These are phyloP conservation scores for Atherinosoma microstoma DNA, from an alignment of 2,797 vertebrate genomes.

Conservation along the genomic window DNA sequence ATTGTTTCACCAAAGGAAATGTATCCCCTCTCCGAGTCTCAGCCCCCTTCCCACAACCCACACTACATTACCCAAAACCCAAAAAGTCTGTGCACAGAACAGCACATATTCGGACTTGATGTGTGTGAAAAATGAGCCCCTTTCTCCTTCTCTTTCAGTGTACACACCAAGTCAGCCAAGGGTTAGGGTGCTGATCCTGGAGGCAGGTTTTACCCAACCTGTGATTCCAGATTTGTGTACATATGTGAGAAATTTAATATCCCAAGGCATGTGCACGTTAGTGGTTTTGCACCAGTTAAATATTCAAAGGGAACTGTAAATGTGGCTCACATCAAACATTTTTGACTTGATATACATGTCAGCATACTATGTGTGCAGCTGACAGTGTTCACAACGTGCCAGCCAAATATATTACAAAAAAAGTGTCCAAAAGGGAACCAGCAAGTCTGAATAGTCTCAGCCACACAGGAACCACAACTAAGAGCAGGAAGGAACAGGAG, in stretches of 20 bases:
- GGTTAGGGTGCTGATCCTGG: slow-evolving; percentile 45
- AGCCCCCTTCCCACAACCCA: slow-evolving; percentile 61
- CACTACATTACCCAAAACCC: slow-evolving; percentile 53
- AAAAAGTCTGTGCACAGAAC: slow-evolving; percentile 44
- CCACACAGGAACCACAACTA: slow-evolving; percentile 57
- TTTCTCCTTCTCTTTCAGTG: slow-evolving; percentile 6
- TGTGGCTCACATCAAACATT: slow-evolving; percentile 50
- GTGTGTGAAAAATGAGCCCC: slow-evolving; percentile 4
- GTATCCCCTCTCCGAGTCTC: slow-evolving; percentile 54
- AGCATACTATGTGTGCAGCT: slow-evolving; percentile 39
- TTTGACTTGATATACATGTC: slow-evolving; percentile 30
- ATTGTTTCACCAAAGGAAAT: slow-evolving; percentile 81
- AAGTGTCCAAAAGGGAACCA: slow-evolving; percentile 43
- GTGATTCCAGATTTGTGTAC: slow-evolving; percentile 33
- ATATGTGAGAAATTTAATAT: slow-evolving; percentile 51
- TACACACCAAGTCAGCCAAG: slow-evolving; percentile 27
- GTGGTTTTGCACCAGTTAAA: slow-evolving; percentile 27
- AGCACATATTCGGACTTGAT: slow-evolving; percentile 7
- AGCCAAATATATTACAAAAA: slow-evolving; percentile 50
- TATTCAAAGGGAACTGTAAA: slow-evolving; percentile 43
- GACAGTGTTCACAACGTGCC: slow-evolving; percentile 35
- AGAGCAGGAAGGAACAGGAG: slow-evolving; percentile 56
- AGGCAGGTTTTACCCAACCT: slow-evolving; percentile 7
- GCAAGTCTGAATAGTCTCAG: slow-evolving; percentile 53
- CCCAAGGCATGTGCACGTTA: slow-evolving; percentile 45